Base-by-base conservation (phyloP, 2,888 invertebrate genomes). In the Apotomis capreana region DNA sequence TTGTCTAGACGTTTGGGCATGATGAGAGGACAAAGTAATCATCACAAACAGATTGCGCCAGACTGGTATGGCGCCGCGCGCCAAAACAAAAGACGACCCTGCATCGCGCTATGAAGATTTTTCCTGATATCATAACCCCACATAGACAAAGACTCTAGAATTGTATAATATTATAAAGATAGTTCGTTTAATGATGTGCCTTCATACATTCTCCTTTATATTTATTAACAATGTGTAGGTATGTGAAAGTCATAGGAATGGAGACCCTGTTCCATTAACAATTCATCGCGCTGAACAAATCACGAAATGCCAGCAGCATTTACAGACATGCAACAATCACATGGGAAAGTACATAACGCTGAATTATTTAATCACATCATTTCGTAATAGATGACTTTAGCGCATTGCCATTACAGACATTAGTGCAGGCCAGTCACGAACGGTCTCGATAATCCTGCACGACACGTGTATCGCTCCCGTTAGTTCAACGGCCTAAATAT, bases 401-500 rank as follows among this genome's bases (percentile, higher is more conserved):
- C 52, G 62, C 58, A 60, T 40, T 60, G 60, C 60, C 37, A 72
- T 72, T 68, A 61, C 57, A 51, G 62, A 58, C 68, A 68, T 62
- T 71, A 68, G 64, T 49, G 67, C 62, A 71, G 65, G 54, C 71
- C 76, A 79, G 80, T 80, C 82, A 82, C 81, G 82, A 82, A 26
- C 26, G 26, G 26, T 26, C 0, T 6, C 40, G 40, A 40, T 75
- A 79, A 77, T 74, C 68, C 75, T 74, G 72, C 78, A 77, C 74
- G 72, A 72, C 77, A 83, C 80, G 76, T 78, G 80, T 79, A 84
- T 81, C 84, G 82, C 80, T 80, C 84, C 88, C 87, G 87, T 88
- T 89, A 89, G 90, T 89, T 89, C 90, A 88, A 87, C 84, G 89
- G 87, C 87, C 89, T 79, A 88, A 84, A 88, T 87, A 84, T 26